phyloP scores from a whole-genome alignment of 2,888 invertebrate genomes.

The Crepidodera aurea region DNA sequence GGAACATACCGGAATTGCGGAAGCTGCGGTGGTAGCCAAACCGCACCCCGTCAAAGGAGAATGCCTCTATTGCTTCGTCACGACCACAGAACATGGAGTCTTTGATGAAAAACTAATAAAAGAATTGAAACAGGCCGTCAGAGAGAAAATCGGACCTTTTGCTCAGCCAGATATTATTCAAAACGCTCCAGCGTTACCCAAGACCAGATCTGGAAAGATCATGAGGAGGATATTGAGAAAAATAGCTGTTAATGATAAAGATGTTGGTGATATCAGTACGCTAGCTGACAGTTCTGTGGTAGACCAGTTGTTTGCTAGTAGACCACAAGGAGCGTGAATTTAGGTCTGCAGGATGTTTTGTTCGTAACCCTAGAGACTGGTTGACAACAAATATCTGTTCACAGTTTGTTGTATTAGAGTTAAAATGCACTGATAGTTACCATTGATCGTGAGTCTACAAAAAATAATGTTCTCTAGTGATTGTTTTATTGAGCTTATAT shows the following conservation, averaged over 20 bases:
- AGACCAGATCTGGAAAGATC: slow-evolving; percentile 97
- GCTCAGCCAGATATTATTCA: slow-evolving; percentile 96
- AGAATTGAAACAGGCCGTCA: slow-evolving; percentile 80
- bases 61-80: slow-evolving; percentile 96
- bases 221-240: slow-evolving; percentile 95
- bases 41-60: slow-evolving; percentile 97
- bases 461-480: no score
- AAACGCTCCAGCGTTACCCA: slow-evolving; percentile 92
- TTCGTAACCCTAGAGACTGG: background rate
- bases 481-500: no score
- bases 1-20: slow-evolving; percentile 82
- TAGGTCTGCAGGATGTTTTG: background rate
- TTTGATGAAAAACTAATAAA: slow-evolving; percentile 76
- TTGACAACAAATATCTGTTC: background rate
- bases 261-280: slow-evolving; percentile 94
- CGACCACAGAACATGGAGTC: slow-evolving; percentile 78
- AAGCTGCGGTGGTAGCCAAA: slow-evolving; percentile 95
- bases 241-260: slow-evolving; percentile 86
- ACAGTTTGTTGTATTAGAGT: no score
- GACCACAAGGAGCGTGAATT: slow-evolving; percentile 63
- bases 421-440: no score
- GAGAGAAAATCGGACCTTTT: slow-evolving; percentile 93
- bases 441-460: no score
- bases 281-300: slow-evolving; percentile 92
- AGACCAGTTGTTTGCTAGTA: slow-evolving; percentile 77